Base-by-base conservation (phyloP, 2,113 vertebrate genomes). In the Austrofundulus limnaeus region DNA sequence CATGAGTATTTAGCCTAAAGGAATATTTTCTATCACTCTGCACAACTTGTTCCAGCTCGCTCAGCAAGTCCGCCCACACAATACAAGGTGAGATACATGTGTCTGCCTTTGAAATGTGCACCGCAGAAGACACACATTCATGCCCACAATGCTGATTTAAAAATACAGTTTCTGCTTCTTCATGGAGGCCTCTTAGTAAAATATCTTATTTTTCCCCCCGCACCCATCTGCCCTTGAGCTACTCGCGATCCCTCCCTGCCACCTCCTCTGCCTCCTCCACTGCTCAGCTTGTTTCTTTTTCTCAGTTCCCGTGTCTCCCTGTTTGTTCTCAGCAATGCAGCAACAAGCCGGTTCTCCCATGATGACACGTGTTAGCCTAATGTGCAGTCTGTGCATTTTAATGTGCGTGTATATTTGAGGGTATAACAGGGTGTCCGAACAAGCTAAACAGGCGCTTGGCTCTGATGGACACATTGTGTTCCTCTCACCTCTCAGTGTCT, bases 11-110 rank as follows among this genome's bases (percentile, higher is more conserved):
- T 61, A 45, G 70, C 77, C 70, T 73, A 24, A 62, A 81, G 81
- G 53, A 74, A 41, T 16, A 17, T 64, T 42, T 80, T 78, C 77
- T 57, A 77, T 76, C 49, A n/a, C n/a, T 4, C 58, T 63, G 28
- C 53, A 61, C 75, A 64, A 68, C 70, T 57, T 80, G 72, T 77
- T 84, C 60, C 70, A 69, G 65, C 8, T 4, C 58, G 42, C 19
- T 66, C 42, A 42, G 51, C 53, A 62, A 69, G 67, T 66, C 62
- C 70, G 61, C 77, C 73, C 73, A 79, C 82, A 73, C 69, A 61
- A 34, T 58, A 47, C 10, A 9, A 16, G 12, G 49, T 59, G 62
- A 56, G 52, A 52, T 69, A 56, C 49, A 52, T 28, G 24, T 11
- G 21, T 50, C 72, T 25, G 19, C 48, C 19, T 28, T 23, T 11